Evolutionary conservation across 1,140 invertebrate genomes (phyloP).

Genomic region (Parasteatoda tepidariorum): DNA sequence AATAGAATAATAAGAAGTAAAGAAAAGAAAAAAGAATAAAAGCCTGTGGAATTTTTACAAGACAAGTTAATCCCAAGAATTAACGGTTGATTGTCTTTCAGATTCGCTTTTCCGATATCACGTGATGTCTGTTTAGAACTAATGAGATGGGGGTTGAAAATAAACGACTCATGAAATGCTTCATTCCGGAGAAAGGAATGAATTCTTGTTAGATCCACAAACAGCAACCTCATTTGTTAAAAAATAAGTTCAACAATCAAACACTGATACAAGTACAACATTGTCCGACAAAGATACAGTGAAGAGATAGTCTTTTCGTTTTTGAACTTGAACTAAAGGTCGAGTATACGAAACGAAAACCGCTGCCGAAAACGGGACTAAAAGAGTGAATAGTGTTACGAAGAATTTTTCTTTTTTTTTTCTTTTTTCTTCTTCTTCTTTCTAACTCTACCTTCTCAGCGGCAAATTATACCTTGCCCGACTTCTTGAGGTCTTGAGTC

Average conservation of each 20-base stretch:
- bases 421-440: not conserved
- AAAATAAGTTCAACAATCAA: constrained; percentile 18
- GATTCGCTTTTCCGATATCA: not conserved
- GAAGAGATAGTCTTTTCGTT: constrained; percentile 10
- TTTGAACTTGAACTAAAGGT: constrained; percentile 37
- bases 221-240: constrained; percentile 28
- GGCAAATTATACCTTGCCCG: constrained; percentile 20
- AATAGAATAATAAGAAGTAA: too few relatives aligned
- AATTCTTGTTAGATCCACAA: constrained; percentile 4
- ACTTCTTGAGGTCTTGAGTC: constrained; percentile 1
- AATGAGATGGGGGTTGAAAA: not conserved
- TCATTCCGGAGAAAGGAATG: not conserved
- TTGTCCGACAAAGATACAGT: not conserved
- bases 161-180: not conserved
- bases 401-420: not conserved
- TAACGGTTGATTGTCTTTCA: constrained; percentile 26
- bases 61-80: constrained; percentile 27
- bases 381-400: not conserved
- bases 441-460: not conserved
- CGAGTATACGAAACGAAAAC: not conserved
- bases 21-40: too few relatives aligned
- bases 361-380: constrained; percentile 18
- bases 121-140: constrained; percentile 13
- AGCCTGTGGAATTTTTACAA: too few relatives aligned
- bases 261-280: not conserved